These are phyloP conservation scores for Chondrosia reniformis DNA, from an alignment of 37 sponge, comb jelly and placozoan genomes.

Conservation along the genomic window DNA sequence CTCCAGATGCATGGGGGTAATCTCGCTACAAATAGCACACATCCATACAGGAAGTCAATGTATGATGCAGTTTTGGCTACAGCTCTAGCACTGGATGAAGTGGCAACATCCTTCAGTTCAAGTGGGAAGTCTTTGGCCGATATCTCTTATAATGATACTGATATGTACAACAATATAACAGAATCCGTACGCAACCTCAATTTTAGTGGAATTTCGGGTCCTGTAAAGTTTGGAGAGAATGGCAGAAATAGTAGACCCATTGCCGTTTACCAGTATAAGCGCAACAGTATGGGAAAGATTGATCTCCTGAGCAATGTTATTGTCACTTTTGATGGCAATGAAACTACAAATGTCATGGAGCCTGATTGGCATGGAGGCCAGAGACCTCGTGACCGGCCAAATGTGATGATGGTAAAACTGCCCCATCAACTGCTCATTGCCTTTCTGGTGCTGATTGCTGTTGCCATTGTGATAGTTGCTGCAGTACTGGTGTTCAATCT, in stretches of 20 bases:
- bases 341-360: too few relatives aligned
- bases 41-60: not conserved
- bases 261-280: conserved; percentile 10
- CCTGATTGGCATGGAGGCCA: too few relatives aligned
- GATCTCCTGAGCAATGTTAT: too few relatives aligned
- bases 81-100: not conserved
- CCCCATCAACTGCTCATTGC: too few relatives aligned
- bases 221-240: not conserved
- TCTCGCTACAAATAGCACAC: not conserved
- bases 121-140: not conserved
- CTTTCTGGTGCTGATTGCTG: conserved; percentile 16
- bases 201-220: conserved; percentile 8
- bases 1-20: not conserved
- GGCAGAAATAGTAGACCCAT: not conserved
- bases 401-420: too few relatives aligned
- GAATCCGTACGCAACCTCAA: not conserved
- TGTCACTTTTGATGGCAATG: too few relatives aligned
- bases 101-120: not conserved
- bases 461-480: conserved; percentile 36
- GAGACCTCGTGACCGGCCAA: too few relatives aligned
- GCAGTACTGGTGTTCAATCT: conserved; percentile 58
- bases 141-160: not conserved
- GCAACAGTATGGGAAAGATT: too few relatives aligned
- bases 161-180: not conserved
- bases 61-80: conserved; percentile 15